Base-by-base conservation (phyloP, 2,797 vertebrate species). In the Chloroceryle inda region DNA sequence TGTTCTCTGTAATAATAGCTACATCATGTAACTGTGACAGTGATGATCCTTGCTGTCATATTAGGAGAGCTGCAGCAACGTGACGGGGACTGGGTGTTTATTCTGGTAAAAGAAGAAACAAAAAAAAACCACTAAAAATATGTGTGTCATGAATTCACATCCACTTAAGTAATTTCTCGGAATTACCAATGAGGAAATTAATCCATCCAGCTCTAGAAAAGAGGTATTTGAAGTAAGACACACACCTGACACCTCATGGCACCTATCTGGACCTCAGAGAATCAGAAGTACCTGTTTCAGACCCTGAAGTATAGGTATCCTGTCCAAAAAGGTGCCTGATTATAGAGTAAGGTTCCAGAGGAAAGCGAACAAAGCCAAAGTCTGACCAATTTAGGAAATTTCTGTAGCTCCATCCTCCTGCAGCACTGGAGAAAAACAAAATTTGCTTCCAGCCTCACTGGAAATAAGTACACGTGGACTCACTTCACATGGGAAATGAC, bases 1-100 rank as follows among this genome's bases (percentile, higher is more conserved):
- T 75, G 52, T 85, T 96, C 26, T 4, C 78, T 81, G 69, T 85
- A 85, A 94, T 90, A 93, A 88, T 47, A 95, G 85, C 85, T 91
- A 76, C 84, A 68, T 83, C 68, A 12, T 40, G 9, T 88, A 82
- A 52, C 88, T 85, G 58, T 92, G 94, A 89, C 91, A 90, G 89
- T 58, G 91, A 93, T 85, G 89, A 76, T 83, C 93, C 85, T 88
- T 58, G 79, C 88, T 87, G 76, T 26, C 85, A 50, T 35, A 58
- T 35, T 69, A 85, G 74, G 76, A 78, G 76, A 93, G 81, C 85
- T 0, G 13, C 52, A 81, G 76, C 63, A 42, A 35, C 73, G 73
- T 89, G 92, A 81, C 74, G 69, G 75, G 74, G 62, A 15, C 64
- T 40, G 37, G 13, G 33, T 8, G 44, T 95, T 92, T 88, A 75